Conservation (phyloP, 2,113 vertebrate species). For the rabbit (Oryctolagus cuniculus) region mOryCun1.1 NC_091432.1:105406001-105406500, state of each 20-base stretch:
- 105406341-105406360: background rate
- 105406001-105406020: background rate
- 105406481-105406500: background rate
- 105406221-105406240: slow-evolving; percentile 22
- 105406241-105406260: background rate
- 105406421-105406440: background rate
- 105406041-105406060: background rate
- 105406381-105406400: background rate
- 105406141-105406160: background rate
- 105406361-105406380: background rate
- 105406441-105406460: background rate
- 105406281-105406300: slow-evolving; percentile 13
- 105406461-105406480: background rate
- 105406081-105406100: slow-evolving; percentile 63
- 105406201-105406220: slow-evolving; percentile 36
- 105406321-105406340: background rate
- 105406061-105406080: slow-evolving; percentile 50
- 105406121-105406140: slow-evolving; percentile 52
- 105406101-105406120: background rate
- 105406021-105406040: slow-evolving; percentile 30
- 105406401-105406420: background rate
- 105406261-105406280: background rate
- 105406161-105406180: slow-evolving; percentile 76
- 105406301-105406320: slow-evolving; percentile 1
- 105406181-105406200: slow-evolving; percentile 70